Evolutionary conservation across 2,113 vertebrate genomes (phyloP).

Genomic region (Ptyas mucosa): DNA sequence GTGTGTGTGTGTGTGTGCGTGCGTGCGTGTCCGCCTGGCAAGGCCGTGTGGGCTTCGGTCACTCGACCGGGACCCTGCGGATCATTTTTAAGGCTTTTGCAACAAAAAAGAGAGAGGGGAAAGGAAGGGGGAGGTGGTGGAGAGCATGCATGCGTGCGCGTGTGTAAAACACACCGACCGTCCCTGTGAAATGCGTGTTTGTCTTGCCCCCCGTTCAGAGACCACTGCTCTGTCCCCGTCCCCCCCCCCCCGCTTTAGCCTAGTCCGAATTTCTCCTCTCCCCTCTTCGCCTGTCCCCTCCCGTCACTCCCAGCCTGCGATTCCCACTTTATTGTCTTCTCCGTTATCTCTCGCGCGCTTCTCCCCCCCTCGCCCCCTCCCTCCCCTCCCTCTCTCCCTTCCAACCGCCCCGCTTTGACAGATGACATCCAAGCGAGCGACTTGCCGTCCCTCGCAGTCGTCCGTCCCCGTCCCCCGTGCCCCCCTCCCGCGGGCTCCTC

Average conservation of each 20-base stretch:
- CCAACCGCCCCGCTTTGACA: constrained; percentile 24
- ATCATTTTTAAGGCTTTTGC: constrained; percentile 11
- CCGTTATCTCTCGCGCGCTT: constrained; percentile 4
- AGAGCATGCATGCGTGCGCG: neutral
- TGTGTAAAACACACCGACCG: neutral
- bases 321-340: constrained; percentile 20
- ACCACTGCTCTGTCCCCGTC: neutral
- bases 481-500: constrained; percentile 43
- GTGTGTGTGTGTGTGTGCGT: neutral
- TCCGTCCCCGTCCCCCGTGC: neutral
- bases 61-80: neutral
- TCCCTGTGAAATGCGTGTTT: neutral
- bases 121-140: neutral
- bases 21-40: neutral
- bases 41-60: neutral
- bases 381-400: constrained; percentile 25
- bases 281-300: neutral
- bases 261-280: neutral
- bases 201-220: neutral
- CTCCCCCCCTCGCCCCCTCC: neutral
- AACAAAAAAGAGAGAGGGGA: neutral
- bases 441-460: constrained; percentile 64
- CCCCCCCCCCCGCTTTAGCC: neutral
- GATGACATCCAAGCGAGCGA: constrained; percentile 49
- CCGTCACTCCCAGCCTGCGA: neutral